phyloP scores from a whole-genome alignment of 37 sponge, comb jelly and placozoan species.

The Geodia barretti region DNA sequence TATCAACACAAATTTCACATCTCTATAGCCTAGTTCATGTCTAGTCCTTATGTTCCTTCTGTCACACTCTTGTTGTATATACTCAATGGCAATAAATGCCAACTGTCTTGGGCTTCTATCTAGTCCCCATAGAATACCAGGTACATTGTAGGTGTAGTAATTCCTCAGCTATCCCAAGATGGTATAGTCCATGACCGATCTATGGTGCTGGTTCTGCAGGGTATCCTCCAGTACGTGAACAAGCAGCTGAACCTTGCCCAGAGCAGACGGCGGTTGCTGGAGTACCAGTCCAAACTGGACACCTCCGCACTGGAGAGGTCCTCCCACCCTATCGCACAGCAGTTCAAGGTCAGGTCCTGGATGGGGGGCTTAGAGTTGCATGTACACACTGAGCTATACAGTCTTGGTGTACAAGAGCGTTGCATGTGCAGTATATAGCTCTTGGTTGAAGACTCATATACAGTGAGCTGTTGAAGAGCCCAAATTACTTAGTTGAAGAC shows the following conservation, averaged over 20 bases:
- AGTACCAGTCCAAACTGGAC: constrained; percentile 76
- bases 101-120: no score
- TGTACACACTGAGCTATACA: not conserved
- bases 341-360: constrained; percentile 56
- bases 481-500: not conserved
- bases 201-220: no score
- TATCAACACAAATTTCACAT: no score
- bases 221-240: constrained; percentile 66
- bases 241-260: constrained; percentile 48
- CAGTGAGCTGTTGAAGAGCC: not conserved
- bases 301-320: constrained; percentile 61
- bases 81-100: no score
- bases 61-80: no score
- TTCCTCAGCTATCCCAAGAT: no score
- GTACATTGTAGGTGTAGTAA: no score
- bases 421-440: no score
- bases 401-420: not conserved
- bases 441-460: not conserved
- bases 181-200: no score
- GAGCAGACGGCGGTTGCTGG: constrained; percentile 32
- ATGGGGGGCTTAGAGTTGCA: not conserved
- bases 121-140: no score
- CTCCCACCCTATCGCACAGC: constrained; percentile 52
- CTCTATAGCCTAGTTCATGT: no score
- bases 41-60: no score